Evolutionary conservation across 2,113 vertebrate species (phyloP).

Genomic region (Sterna hirundo): DNA sequence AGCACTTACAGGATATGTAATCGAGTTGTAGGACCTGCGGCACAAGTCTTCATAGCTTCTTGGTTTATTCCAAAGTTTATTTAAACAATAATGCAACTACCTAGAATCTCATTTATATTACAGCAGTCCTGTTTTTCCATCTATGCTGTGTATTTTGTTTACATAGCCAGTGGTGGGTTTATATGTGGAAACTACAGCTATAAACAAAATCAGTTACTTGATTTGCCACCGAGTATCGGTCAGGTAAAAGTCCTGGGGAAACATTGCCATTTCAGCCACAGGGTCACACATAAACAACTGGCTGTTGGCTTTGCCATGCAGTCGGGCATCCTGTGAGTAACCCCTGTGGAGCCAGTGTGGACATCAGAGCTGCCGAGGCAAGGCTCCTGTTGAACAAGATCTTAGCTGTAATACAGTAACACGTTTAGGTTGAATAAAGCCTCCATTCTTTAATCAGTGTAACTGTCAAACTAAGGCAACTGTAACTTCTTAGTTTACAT

Average conservation of each 20-base stretch:
- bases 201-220: background rate
- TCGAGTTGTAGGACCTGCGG: background rate
- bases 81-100: background rate
- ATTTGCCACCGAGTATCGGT: background rate
- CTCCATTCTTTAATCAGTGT: slow-evolving; percentile 58
- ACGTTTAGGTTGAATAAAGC: slow-evolving; percentile 44
- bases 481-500: slow-evolving; percentile 64
- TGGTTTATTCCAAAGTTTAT: background rate
- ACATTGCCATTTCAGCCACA: background rate
- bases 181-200: background rate
- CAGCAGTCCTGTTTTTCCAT: background rate
- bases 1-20: background rate
- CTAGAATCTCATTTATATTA: background rate
- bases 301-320: background rate
- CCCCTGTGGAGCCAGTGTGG: background rate
- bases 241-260: background rate
- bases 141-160: background rate
- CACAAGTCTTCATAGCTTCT: background rate
- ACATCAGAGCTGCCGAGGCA: background rate
- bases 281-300: background rate
- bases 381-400: background rate
- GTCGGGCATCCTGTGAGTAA: background rate
- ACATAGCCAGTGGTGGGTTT: background rate
- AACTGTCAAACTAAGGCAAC: slow-evolving; percentile 61
- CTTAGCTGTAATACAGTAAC: background rate